phyloP scores from a whole-genome alignment of 2,888 invertebrate genomes.

The Drosophila demipolita region DNA sequence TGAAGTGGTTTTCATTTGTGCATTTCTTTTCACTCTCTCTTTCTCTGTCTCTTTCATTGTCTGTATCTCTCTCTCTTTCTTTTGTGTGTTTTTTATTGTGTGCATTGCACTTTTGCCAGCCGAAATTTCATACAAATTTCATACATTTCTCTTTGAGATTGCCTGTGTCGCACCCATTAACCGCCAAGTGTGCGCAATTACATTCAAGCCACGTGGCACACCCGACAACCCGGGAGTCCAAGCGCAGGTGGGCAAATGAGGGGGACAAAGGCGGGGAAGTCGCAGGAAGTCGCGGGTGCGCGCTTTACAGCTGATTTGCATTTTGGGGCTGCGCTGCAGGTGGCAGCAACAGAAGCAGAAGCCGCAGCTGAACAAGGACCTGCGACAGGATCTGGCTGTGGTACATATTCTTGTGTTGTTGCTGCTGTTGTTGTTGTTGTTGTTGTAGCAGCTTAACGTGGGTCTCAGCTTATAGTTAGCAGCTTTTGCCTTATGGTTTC shows the following conservation, averaged over 20 bases:
- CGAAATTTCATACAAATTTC: slow-evolving; percentile 74
- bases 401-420: slow-evolving; percentile 10
- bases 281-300: slow-evolving; percentile 47
- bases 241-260: neutral
- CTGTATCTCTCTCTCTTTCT: neutral
- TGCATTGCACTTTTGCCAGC: slow-evolving; percentile 70
- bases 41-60: neutral
- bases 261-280: neutral
- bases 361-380: slow-evolving; percentile 10
- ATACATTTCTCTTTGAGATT: slow-evolving; percentile 76
- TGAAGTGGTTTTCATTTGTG: slow-evolving; percentile 34
- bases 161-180: slow-evolving; percentile 80
- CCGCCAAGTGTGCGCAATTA: slow-evolving; percentile 76
- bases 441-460: slow-evolving; percentile 53
- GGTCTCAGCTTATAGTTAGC: slow-evolving; percentile 46
- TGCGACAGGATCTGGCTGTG: slow-evolving; percentile 21
- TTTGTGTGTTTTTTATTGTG: slow-evolving; percentile 39
- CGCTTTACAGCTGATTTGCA: slow-evolving; percentile 78
- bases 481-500: slow-evolving; percentile 55
- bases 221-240: slow-evolving; percentile 25
- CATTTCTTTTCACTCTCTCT: slow-evolving; percentile 3
- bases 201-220: slow-evolving; percentile 53
- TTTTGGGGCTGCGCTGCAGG: slow-evolving; percentile 74
- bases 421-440: slow-evolving; percentile 6
- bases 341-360: slow-evolving; percentile 28